Conservation (phyloP, 2,888 invertebrate genomes). For the Drosophila formosana region DNA sequence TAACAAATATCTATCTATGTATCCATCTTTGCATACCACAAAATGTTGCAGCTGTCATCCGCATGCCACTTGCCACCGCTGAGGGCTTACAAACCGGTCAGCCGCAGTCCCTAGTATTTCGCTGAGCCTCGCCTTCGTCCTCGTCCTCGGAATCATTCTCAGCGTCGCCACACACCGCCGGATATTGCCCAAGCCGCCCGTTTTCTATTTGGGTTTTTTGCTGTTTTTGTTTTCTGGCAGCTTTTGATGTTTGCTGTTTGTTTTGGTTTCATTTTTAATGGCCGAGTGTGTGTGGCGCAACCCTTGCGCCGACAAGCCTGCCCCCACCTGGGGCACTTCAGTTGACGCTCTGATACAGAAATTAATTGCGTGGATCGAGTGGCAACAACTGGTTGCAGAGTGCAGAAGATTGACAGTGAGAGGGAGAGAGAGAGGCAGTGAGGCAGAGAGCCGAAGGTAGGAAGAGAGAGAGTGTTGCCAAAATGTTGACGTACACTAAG, state of each 20-base stretch:
- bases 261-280: conserved; percentile 77
- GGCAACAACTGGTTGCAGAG: conserved; percentile 42
- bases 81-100: conserved; percentile 58
- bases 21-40: conserved; percentile 5
- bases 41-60: conserved; percentile 56
- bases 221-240: conserved; percentile 44
- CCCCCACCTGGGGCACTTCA: conserved; percentile 53
- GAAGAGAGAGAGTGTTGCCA: conserved; percentile 68
- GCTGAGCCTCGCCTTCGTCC: conserved; percentile 4
- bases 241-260: conserved; percentile 78
- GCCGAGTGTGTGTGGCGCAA: conserved; percentile 40
- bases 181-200: conserved; percentile 66
- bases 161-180: conserved; percentile 34
- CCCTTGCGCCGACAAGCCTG: conserved; percentile 39
- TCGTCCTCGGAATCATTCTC: background rate
- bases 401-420: conserved; percentile 19
- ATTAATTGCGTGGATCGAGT: conserved; percentile 81
- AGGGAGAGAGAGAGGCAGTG: too few relatives aligned
- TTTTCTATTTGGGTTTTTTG: conserved; percentile 36
- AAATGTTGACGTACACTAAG: conserved; percentile 76
- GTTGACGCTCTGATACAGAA: conserved; percentile 68
- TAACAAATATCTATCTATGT: background rate
- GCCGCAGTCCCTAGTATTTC: conserved; percentile 24
- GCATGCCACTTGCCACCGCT: conserved; percentile 44
- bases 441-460: conserved; percentile 9